Evolutionary conservation across 2,888 invertebrate species (phyloP).

Genomic region (Troides helena): DNA sequence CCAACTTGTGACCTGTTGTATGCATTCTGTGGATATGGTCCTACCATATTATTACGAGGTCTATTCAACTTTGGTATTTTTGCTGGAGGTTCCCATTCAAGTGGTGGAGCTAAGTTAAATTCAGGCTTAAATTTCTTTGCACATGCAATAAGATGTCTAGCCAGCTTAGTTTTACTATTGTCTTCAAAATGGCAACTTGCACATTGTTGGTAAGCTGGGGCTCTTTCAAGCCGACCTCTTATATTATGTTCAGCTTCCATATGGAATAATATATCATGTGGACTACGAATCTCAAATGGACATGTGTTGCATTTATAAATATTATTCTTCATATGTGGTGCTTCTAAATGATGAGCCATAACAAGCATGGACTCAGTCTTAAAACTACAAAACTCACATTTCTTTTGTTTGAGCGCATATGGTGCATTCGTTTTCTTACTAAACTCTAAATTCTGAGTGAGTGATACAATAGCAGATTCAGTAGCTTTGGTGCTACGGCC

Average conservation of each 20-base stretch:
- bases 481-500: conserved; percentile 85
- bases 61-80: conserved; percentile 88
- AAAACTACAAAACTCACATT: conserved; percentile 95
- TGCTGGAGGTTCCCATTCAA: conserved; percentile 96
- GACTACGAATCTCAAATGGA: conserved; percentile 90
- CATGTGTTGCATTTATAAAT: conserved; percentile 94
- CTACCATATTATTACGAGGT: conserved; percentile 67
- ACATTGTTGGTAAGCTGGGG: conserved; percentile 95
- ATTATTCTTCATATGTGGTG: conserved; percentile 94
- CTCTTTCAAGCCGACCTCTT: conserved; percentile 92
- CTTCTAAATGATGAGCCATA: conserved; percentile 94
- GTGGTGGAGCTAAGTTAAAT: conserved; percentile 91
- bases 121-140: conserved; percentile 95
- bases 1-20: conserved; percentile 75
- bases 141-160: conserved; percentile 93
- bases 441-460: conserved; percentile 92
- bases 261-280: conserved; percentile 94
- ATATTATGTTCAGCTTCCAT: conserved; percentile 96
- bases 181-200: conserved; percentile 97
- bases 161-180: conserved; percentile 94
- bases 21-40: conserved; percentile 69
- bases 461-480: conserved; percentile 90
- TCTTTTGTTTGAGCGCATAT: conserved; percentile 88
- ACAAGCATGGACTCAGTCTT: conserved; percentile 93
- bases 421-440: conserved; percentile 94